A percentile compares a stretch with the other conserved stretches of the same genome.
Conservation (phyloP, 2,113 vertebrate species). For the Holacanthus passer region DNA sequence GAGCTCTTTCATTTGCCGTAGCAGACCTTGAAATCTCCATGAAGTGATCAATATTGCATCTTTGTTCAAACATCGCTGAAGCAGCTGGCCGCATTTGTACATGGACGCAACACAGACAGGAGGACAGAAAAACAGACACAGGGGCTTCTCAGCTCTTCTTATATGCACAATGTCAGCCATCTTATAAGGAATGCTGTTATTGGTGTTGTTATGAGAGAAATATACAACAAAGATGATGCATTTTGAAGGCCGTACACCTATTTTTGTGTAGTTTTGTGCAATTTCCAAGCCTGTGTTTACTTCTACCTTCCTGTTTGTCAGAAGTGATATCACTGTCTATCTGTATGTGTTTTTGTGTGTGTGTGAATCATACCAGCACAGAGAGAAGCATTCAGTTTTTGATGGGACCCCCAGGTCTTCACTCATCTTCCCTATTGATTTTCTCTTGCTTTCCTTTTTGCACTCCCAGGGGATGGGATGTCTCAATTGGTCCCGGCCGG, state of each 20-base stretch:
- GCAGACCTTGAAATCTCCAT: slow-evolving; percentile 37
- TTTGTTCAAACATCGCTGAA: slow-evolving; percentile 20
- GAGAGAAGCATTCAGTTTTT: slow-evolving; percentile 69
- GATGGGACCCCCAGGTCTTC: slow-evolving; percentile 79
- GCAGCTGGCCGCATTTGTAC: slow-evolving; percentile 10
- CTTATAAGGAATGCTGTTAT: no score
- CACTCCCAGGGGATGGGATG: slow-evolving; percentile 76
- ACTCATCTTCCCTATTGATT: slow-evolving; percentile 82
- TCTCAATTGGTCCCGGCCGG: slow-evolving; percentile 78
- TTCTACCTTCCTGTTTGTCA: slow-evolving; percentile 36
- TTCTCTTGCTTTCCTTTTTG: slow-evolving; percentile 78
- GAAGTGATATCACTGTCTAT: slow-evolving; percentile 37
- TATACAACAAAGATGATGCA: background rate
- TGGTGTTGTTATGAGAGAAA: background rate
- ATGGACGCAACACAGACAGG: background rate
- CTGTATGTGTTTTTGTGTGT: slow-evolving; percentile 48
- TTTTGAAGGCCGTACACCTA: slow-evolving; percentile 3
- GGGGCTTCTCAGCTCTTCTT: slow-evolving; percentile 8
- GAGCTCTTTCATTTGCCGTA: slow-evolving; percentile 24
- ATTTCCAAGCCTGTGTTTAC: slow-evolving; percentile 36
- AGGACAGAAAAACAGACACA: background rate
- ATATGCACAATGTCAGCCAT: background rate
- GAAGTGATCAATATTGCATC: slow-evolving; percentile 30
- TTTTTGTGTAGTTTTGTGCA: slow-evolving; percentile 26
- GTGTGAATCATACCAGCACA: slow-evolving; percentile 71